Base-by-base conservation (phyloP, 1,140 invertebrate genomes). In the Neelides sp. region DNA sequence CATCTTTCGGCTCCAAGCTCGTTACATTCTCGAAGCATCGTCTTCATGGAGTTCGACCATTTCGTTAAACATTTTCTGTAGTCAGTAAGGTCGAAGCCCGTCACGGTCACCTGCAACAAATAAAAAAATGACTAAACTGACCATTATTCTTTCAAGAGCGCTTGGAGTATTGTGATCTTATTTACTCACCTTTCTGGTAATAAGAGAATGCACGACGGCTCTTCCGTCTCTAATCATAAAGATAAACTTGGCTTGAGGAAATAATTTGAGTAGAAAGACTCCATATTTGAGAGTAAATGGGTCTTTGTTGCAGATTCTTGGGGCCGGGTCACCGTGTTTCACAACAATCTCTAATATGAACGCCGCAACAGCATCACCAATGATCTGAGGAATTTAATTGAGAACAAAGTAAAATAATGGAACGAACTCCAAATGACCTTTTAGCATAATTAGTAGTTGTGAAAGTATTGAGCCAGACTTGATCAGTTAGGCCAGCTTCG, bases 181-280 rank as follows among this genome's bases (percentile, higher is more conserved):
- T 47, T 27, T 4, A 53, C 50, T 58, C 65, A 83, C 84, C 77
- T 92, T 88, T 64, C 93, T 75, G n/a, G 86, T 86, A 68, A 95
- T 88, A 65, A 95, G 95, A 43, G 94, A 98, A 74, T 99, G 92
- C 43, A 96, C 92, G 8, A 91, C 94, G 26, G 94, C 94, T 47
- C 95, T 76, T 2, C 95, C 95, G 68, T 99, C 95, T 57, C 95
- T 78, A 42, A 96, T 82, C 90, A 99, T 96, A 67, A 98, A 89
- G 59, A 99, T 76, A 71, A 95, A 98, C 71, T 97, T 98, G 28
- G 92, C 69, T 57, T 77, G 74, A 5, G 80, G 78, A 63, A 82
- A 83, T 37, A 77, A 56, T 58, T 74, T 64, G 10, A 71, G 66
- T 30, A 82, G 66, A 58, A 80, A 82, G 48, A 84, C 82, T 61